Evolutionary conservation across 2,113 vertebrate species (phyloP).

Genomic region (Polypterus senegalus): DNA sequence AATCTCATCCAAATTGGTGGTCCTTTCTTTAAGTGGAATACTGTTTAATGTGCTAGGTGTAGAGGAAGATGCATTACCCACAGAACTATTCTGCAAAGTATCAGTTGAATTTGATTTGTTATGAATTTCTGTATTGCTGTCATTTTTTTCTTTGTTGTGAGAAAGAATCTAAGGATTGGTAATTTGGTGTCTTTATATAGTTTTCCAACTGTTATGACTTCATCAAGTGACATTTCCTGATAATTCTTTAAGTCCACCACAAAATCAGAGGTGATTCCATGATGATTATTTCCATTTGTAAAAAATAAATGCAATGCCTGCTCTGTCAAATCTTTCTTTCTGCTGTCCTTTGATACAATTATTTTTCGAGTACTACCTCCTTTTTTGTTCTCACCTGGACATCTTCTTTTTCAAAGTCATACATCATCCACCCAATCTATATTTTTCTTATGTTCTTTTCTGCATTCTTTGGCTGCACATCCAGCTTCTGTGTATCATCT

Average conservation of each 20-base stretch:
- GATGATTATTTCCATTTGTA: conserved; percentile 1
- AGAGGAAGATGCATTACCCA: conserved; percentile 4
- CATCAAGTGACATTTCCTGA: conserved; percentile 5
- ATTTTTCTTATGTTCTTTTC: not conserved
- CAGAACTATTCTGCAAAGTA: not conserved
- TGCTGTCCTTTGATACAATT: not conserved
- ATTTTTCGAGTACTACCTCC: not conserved
- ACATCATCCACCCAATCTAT: conserved; percentile 1
- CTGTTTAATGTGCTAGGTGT: not conserved
- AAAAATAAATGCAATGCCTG: conserved; percentile 7
- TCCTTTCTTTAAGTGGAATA: not conserved
- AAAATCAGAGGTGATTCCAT: not conserved
- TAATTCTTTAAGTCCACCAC: conserved; percentile 8
- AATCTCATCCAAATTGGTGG: conserved; percentile 2
- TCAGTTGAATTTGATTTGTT: not conserved
- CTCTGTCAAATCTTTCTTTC: conserved; percentile 5
- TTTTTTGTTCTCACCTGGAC: conserved; percentile 1
- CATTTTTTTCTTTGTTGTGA: conserved; percentile 3
- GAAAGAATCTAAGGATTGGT: conserved; percentile 7
- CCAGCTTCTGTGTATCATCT: too few relatives aligned
- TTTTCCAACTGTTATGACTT: conserved; percentile 7
- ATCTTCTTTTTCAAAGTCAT: not conserved
- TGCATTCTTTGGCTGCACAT: not conserved
- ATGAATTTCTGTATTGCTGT: not conserved
- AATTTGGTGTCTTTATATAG: not conserved